Base-by-base conservation (phyloP, 2,888 invertebrate genomes). In the Sicus ferrugineus region DNA sequence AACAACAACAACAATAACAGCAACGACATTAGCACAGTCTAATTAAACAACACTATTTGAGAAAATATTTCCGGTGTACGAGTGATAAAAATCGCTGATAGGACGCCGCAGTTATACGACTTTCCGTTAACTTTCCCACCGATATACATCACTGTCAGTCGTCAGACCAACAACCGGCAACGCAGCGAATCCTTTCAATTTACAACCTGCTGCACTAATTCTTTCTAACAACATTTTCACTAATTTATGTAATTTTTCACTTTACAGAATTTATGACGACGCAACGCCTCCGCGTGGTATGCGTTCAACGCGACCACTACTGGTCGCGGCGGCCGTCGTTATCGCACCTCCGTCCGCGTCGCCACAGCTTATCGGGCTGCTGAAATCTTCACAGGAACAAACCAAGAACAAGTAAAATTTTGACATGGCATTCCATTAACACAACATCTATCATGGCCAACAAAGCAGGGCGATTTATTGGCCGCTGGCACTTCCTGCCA, bases 371-470 rank as follows among this genome's bases (percentile, higher is more conserved):
- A 64, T 65, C 64, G 5, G 11, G 16, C 14, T 48, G 28, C 16
- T 46, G 48, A 52, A 52, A 63, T 63, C 63, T 31, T 19, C 16
- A n/a, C 30, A 31, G 21, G 54, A 68, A 50, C 48, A 61, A n/a
- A 52, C 23, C 61, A 31, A 72, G 73, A 73, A 76, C 72, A 77
- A 77, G 77, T 78, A 79, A 78, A 73, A 79, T 76, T 78, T 76
- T 78, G 78, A 82, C 83, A 82, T 81, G 83, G 79, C 83, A 83
- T 82, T 82, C 81, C 83, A 82, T 82, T 82, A 83, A 80, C 83
- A 82, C 81, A 82, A 80, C 79, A 83, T 82, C 81, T 81, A 82
- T 83, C 83, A 81, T 68, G 75, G 64, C 66, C 54, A 48, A 70
- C 56, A 73, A 72, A 64, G 14, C 14, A 23, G 52, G 23, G 16